Base-by-base conservation (phyloP, 2,888 invertebrate species). In the Ctenicera cuprea region DNA sequence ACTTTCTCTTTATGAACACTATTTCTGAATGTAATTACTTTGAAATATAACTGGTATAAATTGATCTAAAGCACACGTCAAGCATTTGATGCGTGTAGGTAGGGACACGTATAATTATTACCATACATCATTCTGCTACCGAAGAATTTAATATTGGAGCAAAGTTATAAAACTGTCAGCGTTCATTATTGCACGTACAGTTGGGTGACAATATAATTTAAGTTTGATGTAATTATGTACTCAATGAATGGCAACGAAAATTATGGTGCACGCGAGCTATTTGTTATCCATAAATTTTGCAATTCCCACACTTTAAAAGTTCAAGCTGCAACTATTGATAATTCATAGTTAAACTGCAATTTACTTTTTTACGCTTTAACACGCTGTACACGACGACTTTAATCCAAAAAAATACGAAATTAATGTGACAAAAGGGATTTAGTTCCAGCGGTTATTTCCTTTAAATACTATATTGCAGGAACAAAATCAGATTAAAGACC, bases 111-210 rank as follows among this genome's bases (percentile, higher is more conserved):
- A 74, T 75, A 73, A 73, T 77, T 75, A 71, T 74, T 59, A 45
- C 71, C 67, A 76, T 77, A 74, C 52, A 77, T 77, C 75, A 77
- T 71, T 74, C 72, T 54, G 61, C 43, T 67, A 65, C 70, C 65
- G 52, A 69, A 77, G 77, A 77, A 77, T 77, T 77, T 77, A 77
- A 77, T 77, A 77, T 76, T 66, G 63, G 73, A 66, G 75, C 41
- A 65, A 71, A 75, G 69, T 73, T 75, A 71, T 77, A 77, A 77
- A 77, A 73, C 75, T 75, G 77, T 75, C 77, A 69, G 30, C 71
- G 67, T 71, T 75, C 75, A 75, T 77, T 77, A 77, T 75, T 48
- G 33, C 61, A 71, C 68, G 71, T 73, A 50, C 64, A 63, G 45
- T 64, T 37, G 62, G 52, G 72, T 75, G 76, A 73, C 75, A 75